These are phyloP conservation scores for Paragorgia papillata DNA, from an alignment of 92 coral and sea anemone genomes.

Conservation along the genomic window DNA sequence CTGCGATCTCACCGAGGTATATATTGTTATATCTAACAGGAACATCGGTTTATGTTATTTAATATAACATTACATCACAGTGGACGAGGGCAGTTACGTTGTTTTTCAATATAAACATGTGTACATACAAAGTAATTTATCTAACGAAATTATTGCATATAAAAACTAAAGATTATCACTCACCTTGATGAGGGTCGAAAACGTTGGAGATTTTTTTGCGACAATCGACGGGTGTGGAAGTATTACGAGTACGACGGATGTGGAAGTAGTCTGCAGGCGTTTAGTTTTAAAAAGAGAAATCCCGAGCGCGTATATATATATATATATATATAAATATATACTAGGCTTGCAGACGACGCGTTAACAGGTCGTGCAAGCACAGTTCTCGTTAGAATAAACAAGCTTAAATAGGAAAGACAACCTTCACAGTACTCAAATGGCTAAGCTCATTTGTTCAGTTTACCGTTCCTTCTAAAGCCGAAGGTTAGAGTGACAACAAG, in stretches of 20 bases:
- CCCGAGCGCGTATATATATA: too few relatives aligned
- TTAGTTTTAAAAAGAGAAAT: too few relatives aligned
- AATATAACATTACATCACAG: slow-evolving; percentile 16
- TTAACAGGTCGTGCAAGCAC: slow-evolving; percentile 1
- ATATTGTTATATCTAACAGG: slow-evolving; percentile 19
- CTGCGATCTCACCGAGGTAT: slow-evolving; percentile 37
- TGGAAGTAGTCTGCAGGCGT: too few relatives aligned
- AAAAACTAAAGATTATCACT: not conserved
- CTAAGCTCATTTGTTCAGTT: slow-evolving; percentile 37
- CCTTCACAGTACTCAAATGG: not conserved
- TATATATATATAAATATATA: too few relatives aligned
- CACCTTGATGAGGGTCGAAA: slow-evolving; percentile 12
- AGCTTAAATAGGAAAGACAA: not conserved
- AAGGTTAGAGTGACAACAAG: not conserved
- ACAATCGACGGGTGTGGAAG: too few relatives aligned
- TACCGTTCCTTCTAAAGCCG: slow-evolving; percentile 8
- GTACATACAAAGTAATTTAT: too few relatives aligned
- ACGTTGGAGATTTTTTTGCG: not conserved
- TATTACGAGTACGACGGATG: too few relatives aligned
- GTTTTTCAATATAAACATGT: too few relatives aligned
- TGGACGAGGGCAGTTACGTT: not conserved
- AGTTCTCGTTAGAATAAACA: slow-evolving; percentile 13
- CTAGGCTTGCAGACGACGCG: not conserved
- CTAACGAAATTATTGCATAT: too few relatives aligned
- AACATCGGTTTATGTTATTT: slow-evolving; percentile 9